A percentile compares a stretch with the other conserved stretches of the same genome.
Evolutionary conservation across 2,888 invertebrate species (phyloP).

Genomic region (Hemistola chrysoprasaria): DNA sequence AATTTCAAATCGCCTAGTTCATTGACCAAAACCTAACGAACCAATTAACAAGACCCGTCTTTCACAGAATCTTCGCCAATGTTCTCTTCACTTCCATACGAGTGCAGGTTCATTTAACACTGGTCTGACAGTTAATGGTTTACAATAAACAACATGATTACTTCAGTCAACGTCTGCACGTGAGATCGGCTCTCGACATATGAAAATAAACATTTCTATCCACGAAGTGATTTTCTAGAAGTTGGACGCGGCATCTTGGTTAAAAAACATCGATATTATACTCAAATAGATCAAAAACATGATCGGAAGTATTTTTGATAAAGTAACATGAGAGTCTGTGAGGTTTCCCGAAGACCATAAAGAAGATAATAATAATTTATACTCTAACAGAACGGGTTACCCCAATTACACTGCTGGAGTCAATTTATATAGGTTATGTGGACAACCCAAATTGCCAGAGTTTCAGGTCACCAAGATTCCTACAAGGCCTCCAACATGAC

Average conservation of each 20-base stretch:
- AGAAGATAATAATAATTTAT: no score
- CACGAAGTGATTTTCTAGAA: constrained; percentile 58
- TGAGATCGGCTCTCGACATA: constrained; percentile 65
- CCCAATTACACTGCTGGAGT: no score
- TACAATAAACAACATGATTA: constrained; percentile 65
- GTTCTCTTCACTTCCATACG: neutral
- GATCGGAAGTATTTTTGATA: no score
- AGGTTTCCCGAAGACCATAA: no score
- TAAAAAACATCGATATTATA: no score
- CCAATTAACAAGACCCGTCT: constrained; percentile 13
- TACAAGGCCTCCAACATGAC: no score
- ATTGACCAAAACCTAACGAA: constrained; percentile 15
- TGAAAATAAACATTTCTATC: constrained; percentile 69
- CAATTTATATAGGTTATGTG: no score
- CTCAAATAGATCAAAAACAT: no score
- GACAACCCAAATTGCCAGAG: no score
- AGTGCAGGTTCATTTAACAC: constrained; percentile 13
- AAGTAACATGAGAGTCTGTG: no score
- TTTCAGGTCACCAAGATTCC: no score
- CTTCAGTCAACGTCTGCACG: constrained; percentile 61
- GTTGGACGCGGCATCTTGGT: constrained; percentile 10
- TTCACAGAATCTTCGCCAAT: neutral
- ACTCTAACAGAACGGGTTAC: no score
- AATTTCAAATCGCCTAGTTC: constrained; percentile 10
- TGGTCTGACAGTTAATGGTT: constrained; percentile 35